Evolutionary conservation across 1,140 invertebrate genomes (phyloP).

Genomic region (Halictus rubicundus): DNA sequence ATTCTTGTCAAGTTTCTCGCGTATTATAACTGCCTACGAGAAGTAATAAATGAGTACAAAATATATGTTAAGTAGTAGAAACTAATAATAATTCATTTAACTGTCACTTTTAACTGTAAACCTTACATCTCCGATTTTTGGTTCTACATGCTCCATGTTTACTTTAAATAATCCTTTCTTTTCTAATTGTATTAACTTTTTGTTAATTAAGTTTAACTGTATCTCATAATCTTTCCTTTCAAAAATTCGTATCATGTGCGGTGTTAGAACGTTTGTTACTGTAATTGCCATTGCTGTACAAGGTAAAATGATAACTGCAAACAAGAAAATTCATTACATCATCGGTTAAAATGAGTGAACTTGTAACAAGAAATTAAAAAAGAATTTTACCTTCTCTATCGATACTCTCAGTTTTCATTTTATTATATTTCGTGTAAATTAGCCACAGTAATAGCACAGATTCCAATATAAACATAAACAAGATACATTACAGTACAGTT

Average conservation of each 20-base stretch:
- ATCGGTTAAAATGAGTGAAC: no score
- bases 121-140: slow-evolving; percentile 63
- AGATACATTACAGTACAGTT: no score
- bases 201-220: slow-evolving; percentile 17
- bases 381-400: not conserved
- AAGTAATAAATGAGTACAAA: not conserved
- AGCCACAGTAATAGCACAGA: no score
- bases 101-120: not conserved
- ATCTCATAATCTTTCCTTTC: slow-evolving; percentile 25
- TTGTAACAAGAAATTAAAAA: not conserved
- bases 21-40: slow-evolving; percentile 58
- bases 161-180: not conserved
- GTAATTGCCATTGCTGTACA: slow-evolving; percentile 62
- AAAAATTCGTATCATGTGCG: slow-evolving; percentile 59
- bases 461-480: no score
- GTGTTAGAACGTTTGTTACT: slow-evolving; percentile 68
- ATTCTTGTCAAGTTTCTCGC: slow-evolving; percentile 36
- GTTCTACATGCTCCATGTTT: not conserved
- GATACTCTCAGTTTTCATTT: not conserved
- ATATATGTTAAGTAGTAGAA: not conserved
- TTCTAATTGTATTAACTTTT: slow-evolving; percentile 14
- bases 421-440: not conserved
- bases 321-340: not conserved
- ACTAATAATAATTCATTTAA: not conserved
- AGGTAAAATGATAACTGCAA: slow-evolving; percentile 25